Evolutionary conservation across 2,113 vertebrate genomes (phyloP).

Genomic region (Beaufortia kweichowensis): DNA sequence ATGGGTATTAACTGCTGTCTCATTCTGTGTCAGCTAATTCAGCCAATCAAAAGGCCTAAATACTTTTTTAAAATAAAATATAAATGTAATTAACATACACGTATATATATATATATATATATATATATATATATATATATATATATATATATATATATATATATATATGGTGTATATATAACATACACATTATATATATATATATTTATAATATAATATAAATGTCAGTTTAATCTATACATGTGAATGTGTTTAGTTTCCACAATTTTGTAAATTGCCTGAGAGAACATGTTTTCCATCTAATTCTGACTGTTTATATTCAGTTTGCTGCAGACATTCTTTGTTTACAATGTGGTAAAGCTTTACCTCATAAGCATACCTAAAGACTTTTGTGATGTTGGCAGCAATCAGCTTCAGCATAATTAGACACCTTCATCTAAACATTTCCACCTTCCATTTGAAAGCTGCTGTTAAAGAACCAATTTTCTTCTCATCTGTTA

Average conservation of each 20-base stretch:
- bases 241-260: conserved; percentile 1
- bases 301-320: conserved; percentile 16
- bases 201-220: too few species aligned
- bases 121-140: too few species aligned
- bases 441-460: conserved; percentile 12
- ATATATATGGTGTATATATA: background rate
- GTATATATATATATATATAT: background rate
- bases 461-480: conserved; percentile 3
- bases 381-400: background rate
- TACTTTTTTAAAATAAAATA: background rate
- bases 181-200: too few species aligned
- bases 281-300: conserved; percentile 1
- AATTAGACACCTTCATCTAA: conserved; percentile 40
- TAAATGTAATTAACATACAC: background rate
- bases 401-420: conserved; percentile 9
- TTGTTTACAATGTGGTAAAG: conserved; percentile 32
- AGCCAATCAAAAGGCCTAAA: background rate
- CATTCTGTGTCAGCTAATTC: background rate
- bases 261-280: background rate
- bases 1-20: background rate
- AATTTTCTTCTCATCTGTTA: conserved; percentile 15
- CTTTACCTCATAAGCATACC: conserved; percentile 1
- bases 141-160: too few species aligned
- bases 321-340: background rate
- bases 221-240: too few species aligned